Percentiles rank a stretch among this genome's conserved stretches.
Evolutionary conservation across 2,113 vertebrate genomes (phyloP).

Genomic region (Delphinapterus leucas): DNA sequence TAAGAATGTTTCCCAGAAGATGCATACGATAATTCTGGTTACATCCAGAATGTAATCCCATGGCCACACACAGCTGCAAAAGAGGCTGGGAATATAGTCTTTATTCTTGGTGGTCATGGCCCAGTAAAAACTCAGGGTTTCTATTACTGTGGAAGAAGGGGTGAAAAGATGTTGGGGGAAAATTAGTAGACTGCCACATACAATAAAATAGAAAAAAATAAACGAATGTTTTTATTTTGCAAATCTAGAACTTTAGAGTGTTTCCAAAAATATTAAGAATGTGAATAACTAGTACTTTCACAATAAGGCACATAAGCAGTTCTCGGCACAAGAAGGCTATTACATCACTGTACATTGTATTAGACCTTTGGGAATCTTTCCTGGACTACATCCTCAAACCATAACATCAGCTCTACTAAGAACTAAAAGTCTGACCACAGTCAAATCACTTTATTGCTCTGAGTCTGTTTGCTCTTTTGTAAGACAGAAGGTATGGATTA

Average conservation of each 20-base stretch:
- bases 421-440: background rate
- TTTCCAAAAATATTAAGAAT: background rate
- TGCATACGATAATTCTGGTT: background rate
- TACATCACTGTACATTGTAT: background rate
- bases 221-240: background rate
- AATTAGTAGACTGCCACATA: background rate
- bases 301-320: background rate
- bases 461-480: background rate
- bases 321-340: background rate
- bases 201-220: background rate
- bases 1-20: constrained; percentile 23
- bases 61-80: background rate
- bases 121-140: background rate
- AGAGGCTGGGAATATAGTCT: background rate
- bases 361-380: background rate
- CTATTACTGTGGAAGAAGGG: background rate
- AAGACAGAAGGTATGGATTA: background rate
- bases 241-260: background rate
- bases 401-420: background rate
- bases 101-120: background rate
- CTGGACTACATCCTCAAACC: background rate
- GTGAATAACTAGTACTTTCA: constrained; percentile 11
- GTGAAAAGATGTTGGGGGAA: background rate
- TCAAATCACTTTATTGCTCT: background rate
- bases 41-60: background rate